Base-by-base conservation (phyloP, 2,113 vertebrate species). In the Scartelaos histophorus region DNA sequence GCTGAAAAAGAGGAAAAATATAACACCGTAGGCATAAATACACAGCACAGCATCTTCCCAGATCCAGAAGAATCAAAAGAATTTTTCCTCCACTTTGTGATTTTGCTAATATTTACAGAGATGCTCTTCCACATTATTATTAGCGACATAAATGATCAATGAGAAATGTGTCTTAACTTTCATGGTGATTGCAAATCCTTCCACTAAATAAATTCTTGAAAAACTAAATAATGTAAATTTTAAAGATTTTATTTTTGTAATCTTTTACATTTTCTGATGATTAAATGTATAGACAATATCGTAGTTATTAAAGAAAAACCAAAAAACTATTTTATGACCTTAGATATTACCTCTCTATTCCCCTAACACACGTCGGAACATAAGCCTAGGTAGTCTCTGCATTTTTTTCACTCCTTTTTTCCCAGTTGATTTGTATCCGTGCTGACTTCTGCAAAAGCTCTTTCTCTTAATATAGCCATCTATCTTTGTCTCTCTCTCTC, bases 331-430 rank as follows among this genome's bases (percentile, higher is more conserved):
- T 19, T 53, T 6, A 53, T n/a, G 49, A 51, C 49, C 35, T 6
- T 38, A 38, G 5, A 43, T 43, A 43, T n/a, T 53, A n/a, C 19
- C 51, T 53, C 86, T 74, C 82, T 80, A 68, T 64, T 5, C 5
- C 15, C 58, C 58, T 13, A 25, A 58, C 22, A 61, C 58, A 29
- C 58, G 13, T 13, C 25, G 34, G 15, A 61, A 74, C 73, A 69
- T 82, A 76, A 75, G 75, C 67, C 67, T 56, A 22, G 51, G 69
- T 70, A 66, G 56, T 35, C 19, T 19, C 61, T 38, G 9, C 10
- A n/a, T 10, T 64, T 64, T 38, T 38, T 38, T 64, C 34, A 13
- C 61, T 34, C 25, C 24, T 61, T 34, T 56, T 61, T 64, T 21
- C 19, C 16, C 25, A n/a, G 61, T 64, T 64, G 61, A n/a, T 38